These are phyloP conservation scores for Clarias magur DNA, from an alignment of 2,113 vertebrate genomes.

Conservation along the genomic window DNA sequence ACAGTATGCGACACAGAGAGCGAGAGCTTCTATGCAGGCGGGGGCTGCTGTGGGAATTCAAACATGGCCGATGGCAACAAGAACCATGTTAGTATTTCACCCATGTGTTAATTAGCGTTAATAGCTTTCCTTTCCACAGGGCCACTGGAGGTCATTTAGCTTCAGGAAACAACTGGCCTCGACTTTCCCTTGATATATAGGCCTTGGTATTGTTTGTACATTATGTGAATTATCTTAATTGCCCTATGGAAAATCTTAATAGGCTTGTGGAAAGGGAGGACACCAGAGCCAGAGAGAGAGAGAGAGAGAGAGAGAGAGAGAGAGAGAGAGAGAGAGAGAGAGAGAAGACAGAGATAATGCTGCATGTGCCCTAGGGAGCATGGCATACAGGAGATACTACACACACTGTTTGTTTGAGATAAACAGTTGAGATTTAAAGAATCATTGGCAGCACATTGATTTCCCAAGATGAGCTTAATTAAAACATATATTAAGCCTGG, in stretches of 20 bases:
- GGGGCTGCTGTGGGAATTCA: conserved; percentile 52
- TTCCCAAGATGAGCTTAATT: conserved; percentile 42
- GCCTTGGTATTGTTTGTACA: conserved; percentile 60
- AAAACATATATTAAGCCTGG: conserved; percentile 32
- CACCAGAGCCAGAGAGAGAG: conserved; percentile 12
- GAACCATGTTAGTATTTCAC: conserved; percentile 63
- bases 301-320: conserved; percentile 22
- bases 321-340: conserved; percentile 21
- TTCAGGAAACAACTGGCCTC: conserved; percentile 60
- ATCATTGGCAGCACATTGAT: conserved; percentile 52
- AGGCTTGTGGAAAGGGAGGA: conserved; percentile 40
- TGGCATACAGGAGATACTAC: conserved; percentile 66
- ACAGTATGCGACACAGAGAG: conserved; percentile 25
- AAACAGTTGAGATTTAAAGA: conserved; percentile 55
- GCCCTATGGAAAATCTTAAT: conserved; percentile 53
- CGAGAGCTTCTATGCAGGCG: conserved; percentile 27
- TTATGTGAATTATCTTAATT: conserved; percentile 65
- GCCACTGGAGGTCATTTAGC: conserved; percentile 63
- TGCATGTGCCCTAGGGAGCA: conserved; percentile 64
- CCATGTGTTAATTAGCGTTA: conserved; percentile 65
- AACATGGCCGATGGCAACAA: conserved; percentile 55
- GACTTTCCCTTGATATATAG: conserved; percentile 56
- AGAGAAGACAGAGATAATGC: conserved; percentile 15
- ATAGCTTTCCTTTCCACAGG: conserved; percentile 62
- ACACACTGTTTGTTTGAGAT: conserved; percentile 40